phyloP scores from a whole-genome alignment of 2,113 vertebrate species.

The Cyprinodon brontotheroides region DNA sequence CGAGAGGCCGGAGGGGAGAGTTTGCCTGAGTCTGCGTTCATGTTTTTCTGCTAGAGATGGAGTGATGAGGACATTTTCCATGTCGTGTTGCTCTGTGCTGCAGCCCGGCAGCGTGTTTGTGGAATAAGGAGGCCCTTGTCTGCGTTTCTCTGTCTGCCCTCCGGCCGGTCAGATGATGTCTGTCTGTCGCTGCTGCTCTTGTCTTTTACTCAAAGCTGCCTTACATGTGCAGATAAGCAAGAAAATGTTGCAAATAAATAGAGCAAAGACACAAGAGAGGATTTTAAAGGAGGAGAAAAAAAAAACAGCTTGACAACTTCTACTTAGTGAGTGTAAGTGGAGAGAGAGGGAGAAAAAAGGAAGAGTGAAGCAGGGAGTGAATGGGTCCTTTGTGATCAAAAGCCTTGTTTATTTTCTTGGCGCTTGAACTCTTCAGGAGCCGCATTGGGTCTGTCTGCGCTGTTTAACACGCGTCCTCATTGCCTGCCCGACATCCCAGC shows the following conservation, averaged over 20 bases:
- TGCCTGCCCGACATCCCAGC: slow-evolving; percentile 37
- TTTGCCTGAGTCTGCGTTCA: slow-evolving; percentile 11
- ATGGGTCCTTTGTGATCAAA: slow-evolving; percentile 87
- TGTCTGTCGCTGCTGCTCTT: slow-evolving; percentile 26
- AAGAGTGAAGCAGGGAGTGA: slow-evolving; percentile 67
- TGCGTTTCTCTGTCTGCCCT: slow-evolving; percentile 29
- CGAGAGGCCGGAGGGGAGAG: slow-evolving; percentile 33
- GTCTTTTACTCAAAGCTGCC: slow-evolving; percentile 19
- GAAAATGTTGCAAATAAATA: not conserved
- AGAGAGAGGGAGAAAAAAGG: slow-evolving; percentile 34
- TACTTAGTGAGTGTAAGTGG: slow-evolving; percentile 32
- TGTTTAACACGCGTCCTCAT: slow-evolving; percentile 53
- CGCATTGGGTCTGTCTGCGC: slow-evolving; percentile 72
- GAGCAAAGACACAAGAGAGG: slow-evolving; percentile 11
- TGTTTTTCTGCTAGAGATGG: slow-evolving; percentile 34
- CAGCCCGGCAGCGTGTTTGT: slow-evolving; percentile 50
- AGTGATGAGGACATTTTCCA: slow-evolving; percentile 67
- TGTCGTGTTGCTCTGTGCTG: slow-evolving; percentile 43
- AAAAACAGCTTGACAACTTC: slow-evolving; percentile 35
- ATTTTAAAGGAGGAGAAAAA: slow-evolving; percentile 26
- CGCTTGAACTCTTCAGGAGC: slow-evolving; percentile 79
- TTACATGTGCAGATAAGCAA: slow-evolving; percentile 8
- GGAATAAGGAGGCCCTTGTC: slow-evolving; percentile 70
- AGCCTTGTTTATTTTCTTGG: slow-evolving; percentile 84
- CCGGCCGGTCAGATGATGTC: slow-evolving; percentile 37